These are phyloP conservation scores for Tringa solitaria DNA, from an alignment of 2,113 vertebrate species.

Conservation along the genomic window DNA sequence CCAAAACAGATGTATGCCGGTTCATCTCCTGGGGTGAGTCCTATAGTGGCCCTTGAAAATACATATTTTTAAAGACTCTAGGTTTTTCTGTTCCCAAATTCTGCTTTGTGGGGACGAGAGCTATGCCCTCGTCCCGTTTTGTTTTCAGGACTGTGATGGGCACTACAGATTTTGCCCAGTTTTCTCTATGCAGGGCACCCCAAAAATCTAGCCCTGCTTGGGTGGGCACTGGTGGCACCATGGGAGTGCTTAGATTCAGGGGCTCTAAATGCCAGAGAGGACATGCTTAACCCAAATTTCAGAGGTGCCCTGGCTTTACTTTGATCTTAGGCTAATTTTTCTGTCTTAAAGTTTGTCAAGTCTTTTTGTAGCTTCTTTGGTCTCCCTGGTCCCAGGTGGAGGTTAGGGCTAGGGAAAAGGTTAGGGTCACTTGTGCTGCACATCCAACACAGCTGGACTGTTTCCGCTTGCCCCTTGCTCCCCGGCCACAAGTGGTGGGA, in stretches of 20 bases:
- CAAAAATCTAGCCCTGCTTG: background rate
- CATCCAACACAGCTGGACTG: background rate
- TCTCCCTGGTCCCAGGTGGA: background rate
- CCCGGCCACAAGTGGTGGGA: fast-evolving
- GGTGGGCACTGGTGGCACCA: background rate
- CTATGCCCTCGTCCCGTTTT: background rate
- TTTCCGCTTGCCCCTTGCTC: background rate
- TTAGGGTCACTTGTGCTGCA: background rate
- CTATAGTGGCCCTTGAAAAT: background rate
- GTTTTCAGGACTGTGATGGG: background rate
- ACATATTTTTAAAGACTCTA: background rate
- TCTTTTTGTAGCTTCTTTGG: background rate
- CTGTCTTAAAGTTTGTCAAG: background rate
- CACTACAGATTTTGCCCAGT: background rate
- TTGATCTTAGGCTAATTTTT: background rate
- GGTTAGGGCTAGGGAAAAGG: background rate
- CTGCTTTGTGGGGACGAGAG: background rate
- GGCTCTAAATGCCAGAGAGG: background rate
- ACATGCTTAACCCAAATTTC: background rate
- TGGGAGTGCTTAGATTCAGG: background rate
- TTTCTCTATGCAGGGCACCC: background rate
- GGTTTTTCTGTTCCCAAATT: background rate
- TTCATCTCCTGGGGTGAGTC: background rate
- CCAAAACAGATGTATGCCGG: background rate
- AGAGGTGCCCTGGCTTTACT: background rate